Conservation (phyloP, 2,113 vertebrate genomes). For the Hirundichthys speculiger region DNA sequence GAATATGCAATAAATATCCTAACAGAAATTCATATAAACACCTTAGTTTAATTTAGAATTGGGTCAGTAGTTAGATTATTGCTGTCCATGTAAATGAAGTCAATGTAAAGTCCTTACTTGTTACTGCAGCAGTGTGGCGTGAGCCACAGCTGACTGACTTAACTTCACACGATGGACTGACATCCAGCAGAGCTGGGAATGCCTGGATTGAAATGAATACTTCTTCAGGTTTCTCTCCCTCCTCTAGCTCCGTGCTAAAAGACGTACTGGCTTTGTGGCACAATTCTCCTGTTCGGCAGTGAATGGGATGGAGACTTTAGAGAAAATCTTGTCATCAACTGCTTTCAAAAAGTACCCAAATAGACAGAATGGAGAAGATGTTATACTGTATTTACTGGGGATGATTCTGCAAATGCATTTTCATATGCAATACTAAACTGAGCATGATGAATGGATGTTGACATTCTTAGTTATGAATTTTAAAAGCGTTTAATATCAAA, state of each 20-base stretch:
- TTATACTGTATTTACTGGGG: no score
- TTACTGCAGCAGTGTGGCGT: constrained; percentile 88
- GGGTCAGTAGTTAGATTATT: no score
- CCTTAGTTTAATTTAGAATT: no score
- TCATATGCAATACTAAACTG: background rate
- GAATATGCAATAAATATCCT: no score
- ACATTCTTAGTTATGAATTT: background rate
- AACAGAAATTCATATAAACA: no score
- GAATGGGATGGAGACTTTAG: background rate
- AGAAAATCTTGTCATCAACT: background rate
- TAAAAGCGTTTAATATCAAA: background rate
- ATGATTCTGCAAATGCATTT: background rate
- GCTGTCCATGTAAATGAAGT: no score
- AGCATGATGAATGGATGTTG: background rate
- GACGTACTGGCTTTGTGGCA: constrained; percentile 1
- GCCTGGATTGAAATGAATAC: constrained; percentile 92
- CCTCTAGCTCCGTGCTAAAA: constrained; percentile 17
- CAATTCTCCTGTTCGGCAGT: constrained; percentile 24
- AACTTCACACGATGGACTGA: constrained; percentile 80
- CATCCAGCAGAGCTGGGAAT: constrained; percentile 90
- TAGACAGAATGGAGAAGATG: background rate
- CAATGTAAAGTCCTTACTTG: no score
- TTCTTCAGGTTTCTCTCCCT: constrained; percentile 43
- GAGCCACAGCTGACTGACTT: constrained; percentile 89
- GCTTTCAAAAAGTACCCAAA: background rate